Percentiles rank a stretch among this genome's conserved stretches.
These are phyloP conservation scores for Himalopsyche kuldschensis DNA, from an alignment of 2,888 invertebrate genomes.

Conservation along the genomic window DNA sequence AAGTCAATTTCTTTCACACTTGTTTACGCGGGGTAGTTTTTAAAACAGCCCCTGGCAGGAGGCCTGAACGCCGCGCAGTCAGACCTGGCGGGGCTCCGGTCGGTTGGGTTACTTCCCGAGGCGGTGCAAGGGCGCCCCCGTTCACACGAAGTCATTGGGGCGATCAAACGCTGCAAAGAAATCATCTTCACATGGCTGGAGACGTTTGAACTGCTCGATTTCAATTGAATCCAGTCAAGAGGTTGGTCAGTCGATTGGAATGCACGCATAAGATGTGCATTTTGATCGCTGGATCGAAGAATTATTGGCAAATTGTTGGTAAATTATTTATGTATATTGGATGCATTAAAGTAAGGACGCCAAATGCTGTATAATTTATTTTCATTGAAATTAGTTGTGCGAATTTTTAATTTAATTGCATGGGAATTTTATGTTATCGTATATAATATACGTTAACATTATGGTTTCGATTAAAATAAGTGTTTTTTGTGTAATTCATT, in stretches of 20 bases:
- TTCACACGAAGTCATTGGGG: constrained; percentile 2
- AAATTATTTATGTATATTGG: not conserved
- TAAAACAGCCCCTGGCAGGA: not conserved
- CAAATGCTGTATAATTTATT: no score
- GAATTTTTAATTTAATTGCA: not conserved
- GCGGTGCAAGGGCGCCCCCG: constrained; percentile 5
- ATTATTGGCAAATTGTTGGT: not conserved
- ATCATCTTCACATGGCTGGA: not conserved
- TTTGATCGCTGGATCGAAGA: not conserved
- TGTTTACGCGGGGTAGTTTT: not conserved
- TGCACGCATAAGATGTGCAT: not conserved
- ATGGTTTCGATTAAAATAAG: no score
- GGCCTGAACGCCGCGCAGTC: not conserved
- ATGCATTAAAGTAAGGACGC: no score
- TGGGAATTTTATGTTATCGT: not conserved
- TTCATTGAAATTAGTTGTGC: not conserved
- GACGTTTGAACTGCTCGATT: not conserved
- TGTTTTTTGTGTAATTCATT: no score
- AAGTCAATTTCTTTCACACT: not conserved
- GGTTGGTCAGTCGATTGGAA: not conserved
- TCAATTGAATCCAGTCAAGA: not conserved
- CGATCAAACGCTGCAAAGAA: not conserved
- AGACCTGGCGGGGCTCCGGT: not conserved
- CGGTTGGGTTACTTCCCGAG: constrained; percentile 3
- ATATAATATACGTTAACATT: no score